phyloP scores from a whole-genome alignment of 2,888 invertebrate genomes.

The Deroplatys truncata region DNA sequence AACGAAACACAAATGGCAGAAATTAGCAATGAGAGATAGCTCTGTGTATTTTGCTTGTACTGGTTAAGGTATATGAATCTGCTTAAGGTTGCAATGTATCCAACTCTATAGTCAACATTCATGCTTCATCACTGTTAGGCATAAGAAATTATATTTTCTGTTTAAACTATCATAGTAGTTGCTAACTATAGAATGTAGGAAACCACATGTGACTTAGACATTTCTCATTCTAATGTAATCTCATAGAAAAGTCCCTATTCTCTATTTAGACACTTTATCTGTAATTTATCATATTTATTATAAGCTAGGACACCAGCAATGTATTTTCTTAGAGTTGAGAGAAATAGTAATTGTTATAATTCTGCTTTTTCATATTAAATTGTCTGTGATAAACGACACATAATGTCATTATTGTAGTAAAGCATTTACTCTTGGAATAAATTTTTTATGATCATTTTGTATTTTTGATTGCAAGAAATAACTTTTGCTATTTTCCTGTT shows the following conservation, averaged over 20 bases:
- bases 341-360: background rate
- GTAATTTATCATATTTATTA: background rate
- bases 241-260: background rate
- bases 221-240: background rate
- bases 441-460: background rate
- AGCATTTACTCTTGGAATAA: conserved; percentile 1
- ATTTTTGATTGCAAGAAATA: background rate
- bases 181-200: background rate
- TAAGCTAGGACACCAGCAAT: background rate
- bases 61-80: background rate
- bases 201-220: background rate
- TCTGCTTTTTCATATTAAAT: conserved; percentile 9
- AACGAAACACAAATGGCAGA: background rate
- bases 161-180: background rate
- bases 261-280: background rate
- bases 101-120: background rate
- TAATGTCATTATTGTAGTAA: background rate
- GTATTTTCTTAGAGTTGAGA: background rate
- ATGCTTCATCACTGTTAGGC: background rate
- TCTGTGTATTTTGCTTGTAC: background rate
- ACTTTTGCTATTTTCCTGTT: background rate
- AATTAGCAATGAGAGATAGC: no score
- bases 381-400: conserved; percentile 13
- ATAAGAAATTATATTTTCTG: background rate
- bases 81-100: background rate